Conservation (phyloP, 2,113 vertebrate species). For the Redunca redunca region DNA sequence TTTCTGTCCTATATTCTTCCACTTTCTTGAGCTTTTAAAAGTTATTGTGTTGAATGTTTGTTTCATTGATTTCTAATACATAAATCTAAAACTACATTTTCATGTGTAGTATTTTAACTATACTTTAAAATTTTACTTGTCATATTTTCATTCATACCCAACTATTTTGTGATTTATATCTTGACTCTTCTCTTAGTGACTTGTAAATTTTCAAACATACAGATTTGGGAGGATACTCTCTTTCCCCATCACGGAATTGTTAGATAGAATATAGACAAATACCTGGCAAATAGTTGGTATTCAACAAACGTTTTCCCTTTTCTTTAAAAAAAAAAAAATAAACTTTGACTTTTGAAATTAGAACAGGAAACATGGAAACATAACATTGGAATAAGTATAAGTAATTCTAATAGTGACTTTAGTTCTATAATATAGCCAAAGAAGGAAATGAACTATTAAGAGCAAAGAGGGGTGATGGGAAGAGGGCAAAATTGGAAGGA, state of each 20-base stretch:
- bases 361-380: background rate
- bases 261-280: background rate
- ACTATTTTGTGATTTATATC: background rate
- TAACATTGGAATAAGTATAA: background rate
- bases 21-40: background rate
- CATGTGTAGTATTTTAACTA: background rate
- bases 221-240: background rate
- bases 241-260: background rate
- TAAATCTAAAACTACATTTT: background rate
- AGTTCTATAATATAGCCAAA: background rate
- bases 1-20: background rate
- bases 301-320: background rate
- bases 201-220: background rate
- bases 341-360: background rate
- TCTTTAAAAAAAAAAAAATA: background rate
- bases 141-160: background rate
- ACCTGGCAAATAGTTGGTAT: background rate
- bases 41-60: background rate
- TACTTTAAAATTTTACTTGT: background rate
- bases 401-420: background rate
- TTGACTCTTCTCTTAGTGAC: background rate
- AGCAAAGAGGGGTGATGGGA: background rate
- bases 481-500: background rate
- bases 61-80: background rate
- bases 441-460: background rate